Percentiles rank a stretch among this genome's conserved stretches.
Evolutionary conservation across 2,888 invertebrate genomes (phyloP).

Genomic region (Chironomus tentans): DNA sequence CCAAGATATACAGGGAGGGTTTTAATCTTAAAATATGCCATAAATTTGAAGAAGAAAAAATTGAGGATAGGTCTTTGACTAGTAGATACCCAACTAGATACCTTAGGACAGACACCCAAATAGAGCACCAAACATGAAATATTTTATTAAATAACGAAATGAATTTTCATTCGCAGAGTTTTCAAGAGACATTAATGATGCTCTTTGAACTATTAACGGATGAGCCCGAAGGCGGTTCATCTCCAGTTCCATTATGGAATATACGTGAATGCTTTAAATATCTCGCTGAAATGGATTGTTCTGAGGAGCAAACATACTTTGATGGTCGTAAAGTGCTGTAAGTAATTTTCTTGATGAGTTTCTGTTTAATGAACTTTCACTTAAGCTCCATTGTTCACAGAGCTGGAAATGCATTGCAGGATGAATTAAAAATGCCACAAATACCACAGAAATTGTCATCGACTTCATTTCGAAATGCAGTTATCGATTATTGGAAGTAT

Average conservation of each 20-base stretch:
- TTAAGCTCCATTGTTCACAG: constrained; percentile 27
- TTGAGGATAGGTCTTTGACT: too few species aligned
- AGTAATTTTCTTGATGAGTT: constrained; percentile 26
- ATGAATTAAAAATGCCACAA: constrained; percentile 29
- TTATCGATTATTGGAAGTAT: constrained; percentile 29
- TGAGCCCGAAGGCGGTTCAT: constrained; percentile 75
- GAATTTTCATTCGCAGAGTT: constrained; percentile 44
- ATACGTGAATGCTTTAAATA: constrained; percentile 53
- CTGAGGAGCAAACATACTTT: constrained; percentile 31
- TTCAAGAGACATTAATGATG: constrained; percentile 68
- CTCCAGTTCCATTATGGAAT: constrained; percentile 56
- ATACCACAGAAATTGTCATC: constrained; percentile 31
- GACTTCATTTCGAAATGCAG: constrained; percentile 30
- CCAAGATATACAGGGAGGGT: too few species aligned
- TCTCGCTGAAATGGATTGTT: constrained; percentile 47
- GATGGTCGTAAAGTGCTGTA: constrained; percentile 32
- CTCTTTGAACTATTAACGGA: constrained; percentile 73
- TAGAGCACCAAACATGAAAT: too few species aligned
- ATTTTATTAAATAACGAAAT: neutral
- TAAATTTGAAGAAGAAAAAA: too few species aligned
- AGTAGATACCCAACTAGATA: too few species aligned
- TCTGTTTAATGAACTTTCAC: neutral
- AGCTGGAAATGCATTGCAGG: constrained; percentile 30
- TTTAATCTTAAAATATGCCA: too few species aligned
- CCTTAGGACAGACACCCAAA: too few species aligned